Evolutionary conservation across 2,113 vertebrate species (phyloP).

Genomic region (Pagrus major): DNA sequence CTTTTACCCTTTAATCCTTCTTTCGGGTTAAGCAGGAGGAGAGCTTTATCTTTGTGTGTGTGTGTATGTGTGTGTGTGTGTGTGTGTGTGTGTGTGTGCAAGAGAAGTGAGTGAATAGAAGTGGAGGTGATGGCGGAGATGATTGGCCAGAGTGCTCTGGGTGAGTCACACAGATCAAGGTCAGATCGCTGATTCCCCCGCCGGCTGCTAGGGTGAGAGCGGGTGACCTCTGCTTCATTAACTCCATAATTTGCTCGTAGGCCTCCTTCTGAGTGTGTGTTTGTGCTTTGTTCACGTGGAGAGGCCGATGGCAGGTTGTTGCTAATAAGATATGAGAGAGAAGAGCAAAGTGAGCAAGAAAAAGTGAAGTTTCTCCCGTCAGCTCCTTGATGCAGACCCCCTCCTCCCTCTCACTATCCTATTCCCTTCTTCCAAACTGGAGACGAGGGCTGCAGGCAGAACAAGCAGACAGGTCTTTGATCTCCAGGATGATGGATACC

Average conservation of each 20-base stretch:
- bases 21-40: constrained; percentile 64
- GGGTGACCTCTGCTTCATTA: constrained; percentile 61
- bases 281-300: constrained; percentile 25
- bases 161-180: constrained; percentile 50
- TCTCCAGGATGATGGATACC: constrained; percentile 71
- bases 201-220: constrained; percentile 29
- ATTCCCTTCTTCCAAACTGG: constrained; percentile 52
- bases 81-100: background rate
- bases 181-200: constrained; percentile 28
- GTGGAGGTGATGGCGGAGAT: constrained; percentile 30
- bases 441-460: constrained; percentile 70
- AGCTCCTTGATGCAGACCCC: constrained; percentile 36
- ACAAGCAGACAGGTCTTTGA: constrained; percentile 74
- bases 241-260: constrained; percentile 16
- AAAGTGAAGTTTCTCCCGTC: constrained; percentile 56
- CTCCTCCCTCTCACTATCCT: constrained; percentile 21
- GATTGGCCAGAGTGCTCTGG: constrained; percentile 39
- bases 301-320: constrained; percentile 50
- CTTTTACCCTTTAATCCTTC: constrained; percentile 63
- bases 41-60: constrained; percentile 52
- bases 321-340: constrained; percentile 44
- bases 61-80: constrained; percentile 28
- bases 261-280: constrained; percentile 15
- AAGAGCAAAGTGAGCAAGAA: constrained; percentile 48
- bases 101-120: constrained; percentile 20